Percentiles rank a stretch among this genome's conserved stretches.
These are phyloP conservation scores for Uromys caudimaculatus DNA, from an alignment of 2,797 vertebrate species.

Conservation along the genomic window DNA sequence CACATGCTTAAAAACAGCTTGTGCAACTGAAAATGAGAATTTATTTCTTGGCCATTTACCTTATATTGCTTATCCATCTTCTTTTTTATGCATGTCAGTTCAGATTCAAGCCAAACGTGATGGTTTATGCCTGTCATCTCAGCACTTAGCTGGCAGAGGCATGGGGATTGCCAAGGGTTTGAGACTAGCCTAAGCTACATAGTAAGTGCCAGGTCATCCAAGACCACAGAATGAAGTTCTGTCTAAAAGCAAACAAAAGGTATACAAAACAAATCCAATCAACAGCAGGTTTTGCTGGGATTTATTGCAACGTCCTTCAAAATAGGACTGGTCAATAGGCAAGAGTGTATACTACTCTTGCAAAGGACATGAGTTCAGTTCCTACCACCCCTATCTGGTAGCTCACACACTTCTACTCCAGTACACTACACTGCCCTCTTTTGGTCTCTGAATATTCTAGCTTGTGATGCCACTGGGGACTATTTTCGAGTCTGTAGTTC, in stretches of 20 bases:
- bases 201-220: neutral
- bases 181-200: neutral
- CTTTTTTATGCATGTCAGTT: conserved; percentile 14
- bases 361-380: neutral
- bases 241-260: neutral
- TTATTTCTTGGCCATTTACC: conserved; percentile 24
- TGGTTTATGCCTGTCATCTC: neutral
- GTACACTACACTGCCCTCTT: neutral
- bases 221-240: neutral
- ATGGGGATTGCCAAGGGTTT: neutral
- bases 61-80: conserved; percentile 48
- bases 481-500: neutral
- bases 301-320: neutral
- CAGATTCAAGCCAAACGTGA: neutral
- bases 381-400: neutral
- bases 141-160: neutral
- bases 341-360: neutral
- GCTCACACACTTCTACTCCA: neutral
- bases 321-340: neutral
- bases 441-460: neutral
- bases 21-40: conserved; percentile 58
- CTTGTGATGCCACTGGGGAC: neutral
- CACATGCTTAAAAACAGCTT: conserved; percentile 69
- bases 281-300: neutral
- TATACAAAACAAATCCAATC: neutral